Percentiles rank a stretch among this genome's conserved stretches.
Evolutionary conservation across 2,797 vertebrate species (phyloP).

Genomic region (Typhlichthys subterraneus): DNA sequence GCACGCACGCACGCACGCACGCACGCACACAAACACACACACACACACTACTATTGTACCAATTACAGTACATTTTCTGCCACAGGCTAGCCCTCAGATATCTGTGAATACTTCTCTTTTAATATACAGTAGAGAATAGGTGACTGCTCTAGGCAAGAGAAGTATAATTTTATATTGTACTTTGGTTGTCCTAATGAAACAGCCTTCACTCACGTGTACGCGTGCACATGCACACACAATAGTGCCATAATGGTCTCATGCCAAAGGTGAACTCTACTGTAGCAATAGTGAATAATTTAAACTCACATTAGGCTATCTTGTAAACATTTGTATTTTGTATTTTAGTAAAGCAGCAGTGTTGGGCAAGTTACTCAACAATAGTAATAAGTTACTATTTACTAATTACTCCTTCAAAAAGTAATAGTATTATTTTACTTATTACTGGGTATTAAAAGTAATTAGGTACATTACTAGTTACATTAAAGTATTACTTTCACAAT

Average conservation of each 20-base stretch:
- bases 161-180: constrained; percentile 19
- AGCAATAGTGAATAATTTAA: neutral
- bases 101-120: neutral
- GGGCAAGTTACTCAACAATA: no score
- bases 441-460: no score
- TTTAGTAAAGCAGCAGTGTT: no score
- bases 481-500: no score
- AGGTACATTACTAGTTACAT: no score
- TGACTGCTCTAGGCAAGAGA: constrained; percentile 23
- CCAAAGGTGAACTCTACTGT: neutral
- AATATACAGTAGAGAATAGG: neutral
- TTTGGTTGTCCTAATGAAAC: constrained; percentile 2
- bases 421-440: no score
- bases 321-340: neutral
- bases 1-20: constrained; percentile 1
- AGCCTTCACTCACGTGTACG: no score
- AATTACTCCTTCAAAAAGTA: no score
- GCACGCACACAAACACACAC: constrained; percentile 9
- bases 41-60: constrained; percentile 1
- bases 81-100: neutral
- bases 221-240: neutral
- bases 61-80: constrained; percentile 3
- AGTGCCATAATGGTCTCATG: neutral
- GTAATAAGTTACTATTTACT: no score
- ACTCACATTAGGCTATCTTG: neutral